Base-by-base conservation (phyloP, 2,888 invertebrate species). In the Sturmia bella region DNA sequence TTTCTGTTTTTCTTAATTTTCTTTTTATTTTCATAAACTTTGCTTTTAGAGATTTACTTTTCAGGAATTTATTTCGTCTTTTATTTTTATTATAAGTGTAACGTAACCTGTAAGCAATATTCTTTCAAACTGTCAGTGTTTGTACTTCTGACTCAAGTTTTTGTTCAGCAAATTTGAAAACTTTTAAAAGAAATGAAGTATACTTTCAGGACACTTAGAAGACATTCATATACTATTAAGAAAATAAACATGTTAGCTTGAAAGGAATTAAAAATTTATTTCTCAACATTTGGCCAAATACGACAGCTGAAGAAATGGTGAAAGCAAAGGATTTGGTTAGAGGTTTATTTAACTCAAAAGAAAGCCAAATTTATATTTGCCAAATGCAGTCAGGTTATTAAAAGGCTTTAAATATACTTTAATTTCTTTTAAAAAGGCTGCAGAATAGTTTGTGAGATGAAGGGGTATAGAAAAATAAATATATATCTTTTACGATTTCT, bases 141-240 rank as follows among this genome's bases (percentile, higher is more conserved):
- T 59, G 41, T 6, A 13, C n/a, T 15, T 17, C 3, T 15, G n/a
- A 2, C 5, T 19, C 17, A 32, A 13, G 12, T 27, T 41, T 39
- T 12, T 41, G 15, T 17, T 52, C 21, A 52, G 11, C 12, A 52
- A 21, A 7, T 39, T n/a, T 21, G 5, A 13, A 12, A 19, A 21
- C 19, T 64, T 32, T 39, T 64, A 2, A 32, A 32, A 15, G 15
- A 66, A 66, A 24, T 66, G 52, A 52, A 66, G 39, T 24, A 66
- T 52, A 52, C 66, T 66, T 52, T 66, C 2, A 13, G 39, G 24
- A 52, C 24, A 15, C 39, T 41, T 24, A 4, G n/a, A n/a, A 41
- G 5, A 12, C 24, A 15, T 52, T 21, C n/a, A 12, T 41, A 41
- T 1, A 15, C 52, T 41, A 52, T 41, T 21, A 24, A 17, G 17